A percentile compares a stretch with the other conserved stretches of the same genome.
Evolutionary conservation across 2,113 vertebrate genomes (phyloP).

Genomic region (Notarius quadriscutis): DNA sequence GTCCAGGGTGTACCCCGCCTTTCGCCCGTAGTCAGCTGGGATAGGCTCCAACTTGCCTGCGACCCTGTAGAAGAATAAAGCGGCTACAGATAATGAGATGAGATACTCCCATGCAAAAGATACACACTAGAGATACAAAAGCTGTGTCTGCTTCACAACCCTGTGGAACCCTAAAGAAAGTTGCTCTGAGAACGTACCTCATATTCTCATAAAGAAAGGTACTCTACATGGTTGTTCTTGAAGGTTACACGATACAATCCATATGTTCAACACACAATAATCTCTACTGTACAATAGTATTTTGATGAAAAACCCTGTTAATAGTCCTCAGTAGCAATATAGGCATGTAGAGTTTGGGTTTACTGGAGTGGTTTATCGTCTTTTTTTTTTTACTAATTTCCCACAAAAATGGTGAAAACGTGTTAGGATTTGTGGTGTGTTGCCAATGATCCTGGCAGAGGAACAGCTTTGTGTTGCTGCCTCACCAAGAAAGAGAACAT

Average conservation of each 20-base stretch:
- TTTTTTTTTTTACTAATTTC: not conserved
- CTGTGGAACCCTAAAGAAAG: not conserved
- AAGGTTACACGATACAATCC: not conserved
- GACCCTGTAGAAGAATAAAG: too few species aligned
- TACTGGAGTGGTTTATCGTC: not conserved
- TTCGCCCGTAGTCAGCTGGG: too few species aligned
- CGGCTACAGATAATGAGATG: too few species aligned
- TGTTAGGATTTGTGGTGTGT: not conserved
- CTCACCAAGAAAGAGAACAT: not conserved
- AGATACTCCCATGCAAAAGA: too few species aligned
- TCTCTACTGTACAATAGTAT: not conserved
- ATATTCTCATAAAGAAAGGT: not conserved
- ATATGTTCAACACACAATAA: not conserved
- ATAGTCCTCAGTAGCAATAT: not conserved
- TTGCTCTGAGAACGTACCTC: not conserved
- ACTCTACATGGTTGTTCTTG: not conserved
- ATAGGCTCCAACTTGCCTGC: too few species aligned
- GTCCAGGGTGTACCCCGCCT: too few species aligned
- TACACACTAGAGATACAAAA: not conserved
- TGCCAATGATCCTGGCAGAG: not conserved
- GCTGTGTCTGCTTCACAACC: not conserved
- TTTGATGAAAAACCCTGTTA: not conserved
- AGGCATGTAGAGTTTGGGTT: not conserved
- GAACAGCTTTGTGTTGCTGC: not conserved
- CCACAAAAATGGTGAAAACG: not conserved